Conservation (phyloP, 2,797 vertebrate genomes). For the Pristis pectinata region DNA sequence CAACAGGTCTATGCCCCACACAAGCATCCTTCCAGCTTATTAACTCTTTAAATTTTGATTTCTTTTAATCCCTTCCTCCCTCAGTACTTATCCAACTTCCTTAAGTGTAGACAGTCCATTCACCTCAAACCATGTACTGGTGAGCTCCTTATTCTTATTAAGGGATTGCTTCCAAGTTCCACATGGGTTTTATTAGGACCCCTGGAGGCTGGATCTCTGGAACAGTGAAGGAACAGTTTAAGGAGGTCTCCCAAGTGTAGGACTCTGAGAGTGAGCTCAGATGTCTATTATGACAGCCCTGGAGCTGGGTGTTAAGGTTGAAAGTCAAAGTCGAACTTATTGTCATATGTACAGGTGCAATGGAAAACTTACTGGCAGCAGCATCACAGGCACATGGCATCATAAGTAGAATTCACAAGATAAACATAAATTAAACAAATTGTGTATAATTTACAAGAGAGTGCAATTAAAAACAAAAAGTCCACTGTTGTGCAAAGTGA, state of each 20-base stretch:
- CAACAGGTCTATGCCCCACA: background rate
- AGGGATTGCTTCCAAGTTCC: background rate
- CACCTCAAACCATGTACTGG: background rate
- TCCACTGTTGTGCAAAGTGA: no score
- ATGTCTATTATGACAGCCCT: no score
- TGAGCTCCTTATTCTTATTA: background rate
- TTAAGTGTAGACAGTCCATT: background rate
- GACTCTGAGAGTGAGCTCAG: background rate
- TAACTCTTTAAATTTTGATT: background rate
- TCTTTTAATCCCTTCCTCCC: background rate
- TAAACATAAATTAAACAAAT: no score
- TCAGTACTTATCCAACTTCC: background rate
- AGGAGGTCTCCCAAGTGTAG: background rate
- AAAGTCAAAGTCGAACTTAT: background rate
- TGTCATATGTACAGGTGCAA: no score
- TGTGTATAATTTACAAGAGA: no score
- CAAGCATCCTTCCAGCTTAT: background rate
- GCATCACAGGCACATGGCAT: no score
- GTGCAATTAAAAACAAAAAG: no score
- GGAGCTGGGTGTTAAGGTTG: background rate
- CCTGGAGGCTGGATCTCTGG: background rate
- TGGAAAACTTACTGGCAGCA: no score
- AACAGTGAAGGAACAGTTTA: background rate
- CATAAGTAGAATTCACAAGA: no score
- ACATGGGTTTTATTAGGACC: background rate